A percentile compares a stretch with the other conserved stretches of the same genome.
phyloP scores from a whole-genome alignment of 2,113 vertebrate genomes.

The Dicaeum eximium region DNA sequence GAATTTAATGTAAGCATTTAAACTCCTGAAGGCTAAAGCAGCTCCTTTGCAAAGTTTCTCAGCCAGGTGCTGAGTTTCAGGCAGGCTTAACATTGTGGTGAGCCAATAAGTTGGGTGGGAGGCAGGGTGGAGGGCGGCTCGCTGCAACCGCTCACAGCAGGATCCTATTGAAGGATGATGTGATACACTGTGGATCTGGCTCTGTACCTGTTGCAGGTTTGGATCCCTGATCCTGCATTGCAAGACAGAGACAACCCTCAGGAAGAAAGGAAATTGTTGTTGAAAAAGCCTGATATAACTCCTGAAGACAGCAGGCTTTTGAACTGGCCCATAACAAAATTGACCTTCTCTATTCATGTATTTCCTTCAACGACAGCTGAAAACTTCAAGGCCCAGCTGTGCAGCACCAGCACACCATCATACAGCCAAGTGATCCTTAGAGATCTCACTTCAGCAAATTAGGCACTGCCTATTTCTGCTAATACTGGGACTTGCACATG shows the following conservation, averaged over 20 bases:
- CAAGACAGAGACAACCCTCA: neutral
- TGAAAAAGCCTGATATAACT: neutral
- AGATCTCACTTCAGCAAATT: neutral
- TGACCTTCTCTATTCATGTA: neutral
- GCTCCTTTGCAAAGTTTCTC: neutral
- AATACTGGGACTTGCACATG: neutral
- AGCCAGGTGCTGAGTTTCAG: neutral
- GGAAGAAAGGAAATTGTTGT: neutral
- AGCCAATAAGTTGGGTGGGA: neutral
- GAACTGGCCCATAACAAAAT: neutral
- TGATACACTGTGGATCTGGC: neutral
- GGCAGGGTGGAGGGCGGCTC: neutral
- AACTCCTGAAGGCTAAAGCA: neutral
- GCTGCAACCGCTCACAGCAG: neutral
- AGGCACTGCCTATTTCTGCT: neutral
- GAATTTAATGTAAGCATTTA: neutral
- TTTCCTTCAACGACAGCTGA: neutral
- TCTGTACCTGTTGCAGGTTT: neutral
- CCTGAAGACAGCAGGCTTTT: neutral
- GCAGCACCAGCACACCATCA: neutral
- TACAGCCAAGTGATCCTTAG: neutral
- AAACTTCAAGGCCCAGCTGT: neutral
- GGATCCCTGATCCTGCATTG: neutral
- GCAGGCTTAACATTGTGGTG: neutral
- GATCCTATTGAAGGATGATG: accelerated